Evolutionary conservation across 2,797 vertebrate genomes (phyloP), one percentile per base, ranked within the genome.

Genomic region (Balearica regulorum): DNA sequence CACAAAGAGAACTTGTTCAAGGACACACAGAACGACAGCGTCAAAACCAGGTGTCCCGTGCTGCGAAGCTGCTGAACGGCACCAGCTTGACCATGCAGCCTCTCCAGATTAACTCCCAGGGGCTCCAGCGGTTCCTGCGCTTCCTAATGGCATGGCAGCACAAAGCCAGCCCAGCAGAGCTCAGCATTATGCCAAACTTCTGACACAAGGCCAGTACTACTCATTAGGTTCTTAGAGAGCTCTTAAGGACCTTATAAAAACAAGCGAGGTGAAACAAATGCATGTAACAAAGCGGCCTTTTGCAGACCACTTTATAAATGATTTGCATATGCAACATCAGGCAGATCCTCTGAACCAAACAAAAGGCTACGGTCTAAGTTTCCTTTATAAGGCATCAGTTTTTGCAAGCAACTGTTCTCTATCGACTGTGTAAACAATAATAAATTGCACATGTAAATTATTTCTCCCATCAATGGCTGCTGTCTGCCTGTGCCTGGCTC

Each of bases 111-210:
- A 14, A 49, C 31, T 28, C 54, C 10, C 41, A 6, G 26, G 43
- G 70, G 91, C 73, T 76, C 10, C 41, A 6, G 26, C 39, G 70
- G 91, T 70, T 76, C 66, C 75, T 5, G 41, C 0, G 2, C 69
- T 51, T 35, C 66, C 72, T 18, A 8, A 11, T 0, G 16, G 87
- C n/a, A 13, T 5, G 1, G 21, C 10, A 1, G 51, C 62, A 16
- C 21, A 5, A 19, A 26, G 58, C 62, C 37, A 44, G 68, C 46
- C 58, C 58, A 5, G 51, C 48, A 3, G n/a, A 61, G 76, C 80
- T 65, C 81, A 62, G 83, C 10, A 1, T 19, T 29, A 35, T 4
- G 0, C 71, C 68, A 10, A 35, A 12, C 31, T 19, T 44, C 93
- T 43, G 62, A 65, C 51, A 37, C 3, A 1, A 51, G 66, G 62